Base-by-base conservation (phyloP, 37 sponge, comb jelly and placozoan genomes). In the Corticium candelabrum region DNA sequence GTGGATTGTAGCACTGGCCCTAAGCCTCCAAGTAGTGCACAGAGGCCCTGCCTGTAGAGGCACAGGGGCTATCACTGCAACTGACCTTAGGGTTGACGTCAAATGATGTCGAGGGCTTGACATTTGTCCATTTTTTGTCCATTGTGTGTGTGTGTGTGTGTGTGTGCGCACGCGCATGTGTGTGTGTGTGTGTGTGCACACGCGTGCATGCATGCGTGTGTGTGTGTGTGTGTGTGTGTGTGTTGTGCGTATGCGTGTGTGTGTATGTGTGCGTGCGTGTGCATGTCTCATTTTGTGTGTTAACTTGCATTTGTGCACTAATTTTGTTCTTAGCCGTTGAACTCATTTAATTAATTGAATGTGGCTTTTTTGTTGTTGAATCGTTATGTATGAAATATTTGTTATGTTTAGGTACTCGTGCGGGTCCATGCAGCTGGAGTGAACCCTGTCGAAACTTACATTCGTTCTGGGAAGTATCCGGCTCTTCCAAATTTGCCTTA, bases 391-490 rank as follows among this genome's bases (percentile, higher is more conserved):
- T 50, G 15, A 50, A 21, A 50, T 11, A 11, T 50, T 50, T 50
- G 21, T 50, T 50, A 50, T 15, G 29, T 70, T 15, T 29, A 70
- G 73, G 81, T 90, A 38, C 81, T 94, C 4, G 30, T 94, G 2
- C 75, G 40, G 0, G 89, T 94, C 41, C 81, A 90, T 35, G 84
- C 95, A 5, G 89, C 90, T 32, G 92, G 95, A 1, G 76, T 94
- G 0, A 94, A 94, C 67, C 91, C 91, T 0, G 89, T 94, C n/a
- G 95, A 94, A 77, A 94, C 91, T 3, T 94, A 90, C 87, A 88
- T 94, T 2, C 84, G 95, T 0, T 62, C 85, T 2, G 94, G 94
- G 21, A 38, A 70, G 37, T 86, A 90, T 68, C 81, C 91, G 3
- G 40, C 68, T 15, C 68, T 70, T 37, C 89, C 91, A 35, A 30